Evolutionary conservation across 2,797 vertebrate genomes (phyloP), one percentile per base, ranked within the genome.

Genomic region (Mormyrops attenuatus): DNA sequence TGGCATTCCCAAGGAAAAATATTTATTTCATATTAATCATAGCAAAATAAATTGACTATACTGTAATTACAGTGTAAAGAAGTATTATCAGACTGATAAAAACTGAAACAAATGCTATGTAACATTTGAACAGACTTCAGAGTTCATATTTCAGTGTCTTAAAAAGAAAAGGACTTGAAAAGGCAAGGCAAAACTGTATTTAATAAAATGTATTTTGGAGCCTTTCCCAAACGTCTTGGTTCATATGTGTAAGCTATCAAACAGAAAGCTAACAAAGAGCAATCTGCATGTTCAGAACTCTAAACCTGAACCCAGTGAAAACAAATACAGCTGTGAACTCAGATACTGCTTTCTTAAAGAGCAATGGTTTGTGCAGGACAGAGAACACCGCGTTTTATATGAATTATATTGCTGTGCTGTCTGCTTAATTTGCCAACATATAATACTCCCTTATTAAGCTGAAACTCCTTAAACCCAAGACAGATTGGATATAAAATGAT

Each of bases 141-240:
- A 15, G 20, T 47, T 85, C 47, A 52, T 52, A 57, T 87, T 60
- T 87, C 86, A 87, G 30, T 60, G 34, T 63, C 86, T 52, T 47
- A 82, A 52, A 53, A 86, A 86, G 85, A 55, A 86, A 86, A 55
- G 85, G 50, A 86, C 50, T 52, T 86, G 22, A 87, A 60, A 30
- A 57, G 34, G 30, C 86, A 53, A 60, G 77, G 77, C 52, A 60
- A 87, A 50, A 52, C n/a, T 85, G 52, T 15, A 87, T 52, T 41
- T 87, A 41, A 80, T 69, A 38, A 86, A 38, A 69, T 91, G 89
- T 90, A 90, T 91, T 88, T 90, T 82, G 57, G 86, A 90, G 85
- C 63, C 90, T 87, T 84, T 89, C 57, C 7, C 85, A 57, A 38
- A 82, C 5, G 20, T 84, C 69, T 87, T 60, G 44, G 44, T 63